Percentiles rank a stretch among this genome's conserved stretches.
These are phyloP conservation scores for Scytalopus superciliaris DNA, from an alignment of 2,113 vertebrate genomes.

Conservation along the genomic window DNA sequence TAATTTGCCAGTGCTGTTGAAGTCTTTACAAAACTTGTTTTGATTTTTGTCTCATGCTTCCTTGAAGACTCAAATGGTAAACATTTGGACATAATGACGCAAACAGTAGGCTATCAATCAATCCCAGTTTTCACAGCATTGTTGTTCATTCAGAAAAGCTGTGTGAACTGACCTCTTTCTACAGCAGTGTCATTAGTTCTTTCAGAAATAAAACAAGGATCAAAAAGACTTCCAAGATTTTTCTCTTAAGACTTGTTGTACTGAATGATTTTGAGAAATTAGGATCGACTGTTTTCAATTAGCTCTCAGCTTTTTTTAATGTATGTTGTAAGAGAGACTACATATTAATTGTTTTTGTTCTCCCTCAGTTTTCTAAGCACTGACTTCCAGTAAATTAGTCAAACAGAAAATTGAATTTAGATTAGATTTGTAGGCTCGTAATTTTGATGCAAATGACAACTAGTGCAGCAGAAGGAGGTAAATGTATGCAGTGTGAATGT, in stretches of 20 bases:
- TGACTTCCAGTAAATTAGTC: constrained; percentile 49
- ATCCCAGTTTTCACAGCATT: constrained; percentile 64
- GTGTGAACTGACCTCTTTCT: constrained; percentile 67
- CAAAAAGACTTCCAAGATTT: constrained; percentile 64
- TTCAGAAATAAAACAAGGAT: constrained; percentile 61
- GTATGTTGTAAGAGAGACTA: constrained; percentile 44
- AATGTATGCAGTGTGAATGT: not conserved
- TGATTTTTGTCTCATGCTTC: constrained; percentile 66
- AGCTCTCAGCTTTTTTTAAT: constrained; percentile 51
- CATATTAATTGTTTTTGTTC: constrained; percentile 59
- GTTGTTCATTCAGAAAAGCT: constrained; percentile 72
- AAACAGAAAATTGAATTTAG: constrained; percentile 34
- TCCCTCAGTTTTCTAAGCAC: constrained; percentile 45
- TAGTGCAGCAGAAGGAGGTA: not conserved
- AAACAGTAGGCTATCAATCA: constrained; percentile 70
- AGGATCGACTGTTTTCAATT: constrained; percentile 57
- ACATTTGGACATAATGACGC: constrained; percentile 65
- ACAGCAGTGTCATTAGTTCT: constrained; percentile 57
- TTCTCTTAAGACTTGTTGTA: constrained; percentile 52
- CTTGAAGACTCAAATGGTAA: constrained; percentile 65
- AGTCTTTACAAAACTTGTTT: constrained; percentile 65
- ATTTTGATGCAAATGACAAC: constrained; percentile 20
- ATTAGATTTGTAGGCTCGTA: not conserved
- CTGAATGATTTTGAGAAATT: constrained; percentile 60
- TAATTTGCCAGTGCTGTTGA: constrained; percentile 55